A percentile compares a stretch with the other conserved stretches of the same genome.
phyloP scores from a whole-genome alignment of 2,797 vertebrate genomes.

The Amniataba percoides region DNA sequence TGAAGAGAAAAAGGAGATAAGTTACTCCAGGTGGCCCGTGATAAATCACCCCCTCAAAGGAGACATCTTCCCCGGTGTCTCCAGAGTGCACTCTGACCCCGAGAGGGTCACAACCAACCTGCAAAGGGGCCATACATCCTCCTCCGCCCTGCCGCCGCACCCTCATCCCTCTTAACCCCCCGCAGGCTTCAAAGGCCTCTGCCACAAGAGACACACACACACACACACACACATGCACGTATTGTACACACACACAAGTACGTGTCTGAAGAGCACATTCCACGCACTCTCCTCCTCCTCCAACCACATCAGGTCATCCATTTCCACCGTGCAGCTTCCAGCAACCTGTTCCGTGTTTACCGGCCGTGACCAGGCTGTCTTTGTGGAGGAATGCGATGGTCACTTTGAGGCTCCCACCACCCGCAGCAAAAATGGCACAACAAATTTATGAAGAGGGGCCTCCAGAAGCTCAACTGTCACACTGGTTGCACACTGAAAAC shows the following conservation, averaged over 20 bases:
- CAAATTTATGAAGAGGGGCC: constrained; percentile 54
- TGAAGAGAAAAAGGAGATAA: constrained; percentile 60
- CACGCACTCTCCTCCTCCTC: constrained; percentile 29
- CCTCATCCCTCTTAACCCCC: constrained; percentile 70
- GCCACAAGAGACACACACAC: constrained; percentile 59
- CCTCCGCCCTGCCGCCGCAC: constrained; percentile 50
- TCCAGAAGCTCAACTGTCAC: constrained; percentile 12
- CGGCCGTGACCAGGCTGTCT: constrained; percentile 55
- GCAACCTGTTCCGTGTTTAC: constrained; percentile 67
- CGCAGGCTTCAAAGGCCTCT: constrained; percentile 80
- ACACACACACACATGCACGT: constrained; percentile 50
- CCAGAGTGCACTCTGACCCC: constrained; percentile 71
- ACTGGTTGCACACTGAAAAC: constrained; percentile 30
- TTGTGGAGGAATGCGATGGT: constrained; percentile 37
- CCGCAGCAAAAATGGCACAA: constrained; percentile 64
- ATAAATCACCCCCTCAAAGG: constrained; percentile 81
- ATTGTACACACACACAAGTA: constrained; percentile 20
- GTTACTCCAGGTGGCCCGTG: constrained; percentile 81
- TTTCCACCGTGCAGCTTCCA: constrained; percentile 58
- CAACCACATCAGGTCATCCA: constrained; percentile 54
- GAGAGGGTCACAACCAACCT: constrained; percentile 71
- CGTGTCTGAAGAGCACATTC: constrained; percentile 55
- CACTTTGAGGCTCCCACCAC: constrained; percentile 60
- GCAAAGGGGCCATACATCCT: constrained; percentile 75
- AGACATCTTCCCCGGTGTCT: constrained; percentile 74